Percentiles rank a stretch among this genome's conserved stretches.
Evolutionary conservation across 2,113 vertebrate species (phyloP).

Genomic region (Machaerirhynchus nigripectus): DNA sequence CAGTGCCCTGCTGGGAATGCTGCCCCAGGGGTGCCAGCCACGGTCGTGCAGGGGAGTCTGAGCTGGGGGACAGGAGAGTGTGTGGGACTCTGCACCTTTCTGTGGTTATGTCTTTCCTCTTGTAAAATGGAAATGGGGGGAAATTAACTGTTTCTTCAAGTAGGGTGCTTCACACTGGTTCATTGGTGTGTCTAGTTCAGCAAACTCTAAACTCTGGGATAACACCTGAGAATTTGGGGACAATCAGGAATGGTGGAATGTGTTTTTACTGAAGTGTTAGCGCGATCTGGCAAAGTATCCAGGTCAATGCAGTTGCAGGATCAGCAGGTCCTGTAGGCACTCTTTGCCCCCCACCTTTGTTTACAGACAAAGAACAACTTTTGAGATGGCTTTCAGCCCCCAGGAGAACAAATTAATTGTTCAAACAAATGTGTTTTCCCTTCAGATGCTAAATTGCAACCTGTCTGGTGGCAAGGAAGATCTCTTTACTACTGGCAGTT

Average conservation of each 20-base stretch:
- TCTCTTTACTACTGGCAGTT: neutral
- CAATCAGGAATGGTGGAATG: neutral
- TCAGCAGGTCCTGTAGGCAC: neutral
- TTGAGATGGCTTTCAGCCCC: neutral
- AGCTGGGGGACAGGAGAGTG: neutral
- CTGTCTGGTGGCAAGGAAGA: neutral
- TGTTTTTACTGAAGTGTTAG: neutral
- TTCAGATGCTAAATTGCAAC: neutral
- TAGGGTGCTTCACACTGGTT: neutral
- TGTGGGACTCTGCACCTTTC: neutral
- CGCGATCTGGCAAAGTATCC: neutral
- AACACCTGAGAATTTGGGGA: neutral
- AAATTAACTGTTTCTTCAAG: neutral
- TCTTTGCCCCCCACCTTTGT: neutral
- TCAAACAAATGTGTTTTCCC: neutral
- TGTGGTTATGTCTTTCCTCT: fast-evolving
- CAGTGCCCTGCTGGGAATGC: neutral
- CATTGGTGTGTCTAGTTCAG: neutral
- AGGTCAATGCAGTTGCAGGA: neutral
- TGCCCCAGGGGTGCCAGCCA: neutral
- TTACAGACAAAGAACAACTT: neutral
- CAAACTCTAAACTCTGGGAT: neutral
- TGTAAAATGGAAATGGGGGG: fast-evolving
- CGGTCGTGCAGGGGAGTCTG: fast-evolving
- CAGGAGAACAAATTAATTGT: neutral